Evolutionary conservation across 1,140 invertebrate genomes (phyloP).

Genomic region (Aphis craccivora): DNA sequence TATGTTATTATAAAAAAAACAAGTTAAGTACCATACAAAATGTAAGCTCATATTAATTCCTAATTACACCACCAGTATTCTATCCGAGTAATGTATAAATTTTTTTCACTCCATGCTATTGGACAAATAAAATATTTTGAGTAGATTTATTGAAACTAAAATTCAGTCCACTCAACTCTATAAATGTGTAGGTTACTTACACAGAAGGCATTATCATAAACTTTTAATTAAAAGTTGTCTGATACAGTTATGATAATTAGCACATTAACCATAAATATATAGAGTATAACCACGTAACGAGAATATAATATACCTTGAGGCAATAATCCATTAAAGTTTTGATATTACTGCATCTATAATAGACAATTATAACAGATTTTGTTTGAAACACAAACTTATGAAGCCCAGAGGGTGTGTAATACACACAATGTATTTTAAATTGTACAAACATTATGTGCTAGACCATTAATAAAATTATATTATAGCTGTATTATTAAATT

Average conservation of each 20-base stretch:
- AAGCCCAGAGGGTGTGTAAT: not conserved
- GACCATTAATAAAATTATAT: not conserved
- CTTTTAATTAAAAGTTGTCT: not conserved
- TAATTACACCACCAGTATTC: slow-evolving; percentile 4
- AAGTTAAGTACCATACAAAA: slow-evolving; percentile 30
- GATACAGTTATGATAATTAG: not conserved
- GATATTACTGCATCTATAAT: not conserved
- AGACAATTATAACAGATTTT: not conserved
- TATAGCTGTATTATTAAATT: not conserved
- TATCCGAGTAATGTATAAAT: not conserved
- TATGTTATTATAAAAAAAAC: not conserved
- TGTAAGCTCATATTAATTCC: not conserved
- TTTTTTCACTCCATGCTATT: not conserved
- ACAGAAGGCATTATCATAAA: not conserved
- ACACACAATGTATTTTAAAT: no score
- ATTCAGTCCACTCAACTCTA: not conserved
- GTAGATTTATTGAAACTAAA: not conserved
- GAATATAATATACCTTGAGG: not conserved
- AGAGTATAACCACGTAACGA: not conserved
- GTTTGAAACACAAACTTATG: not conserved
- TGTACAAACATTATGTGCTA: not conserved
- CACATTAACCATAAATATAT: not conserved
- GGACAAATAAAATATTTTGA: not conserved
- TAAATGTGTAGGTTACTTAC: not conserved
- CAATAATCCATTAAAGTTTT: not conserved